A percentile compares a stretch with the other conserved stretches of the same genome.
phyloP scores from a whole-genome alignment of 2,113 vertebrate species.

The Strix aluco region DNA sequence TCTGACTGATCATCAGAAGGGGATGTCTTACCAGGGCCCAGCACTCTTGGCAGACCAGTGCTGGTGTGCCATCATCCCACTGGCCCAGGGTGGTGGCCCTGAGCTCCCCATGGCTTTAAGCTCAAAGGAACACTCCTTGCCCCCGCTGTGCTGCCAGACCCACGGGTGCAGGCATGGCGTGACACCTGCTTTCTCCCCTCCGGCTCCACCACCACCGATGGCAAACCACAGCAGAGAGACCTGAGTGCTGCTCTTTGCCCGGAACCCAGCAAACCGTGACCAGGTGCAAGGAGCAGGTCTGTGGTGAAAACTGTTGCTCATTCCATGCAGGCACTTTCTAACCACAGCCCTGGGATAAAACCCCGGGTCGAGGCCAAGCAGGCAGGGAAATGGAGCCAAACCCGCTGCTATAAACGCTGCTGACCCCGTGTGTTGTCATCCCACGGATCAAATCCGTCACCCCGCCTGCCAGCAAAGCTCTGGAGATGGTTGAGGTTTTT shows the following conservation, averaged over 20 bases:
- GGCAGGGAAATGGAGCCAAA: not conserved
- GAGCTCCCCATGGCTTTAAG: not conserved
- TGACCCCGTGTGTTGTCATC: not conserved
- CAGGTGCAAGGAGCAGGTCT: not conserved
- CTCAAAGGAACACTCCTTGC: not conserved
- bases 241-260: not conserved
- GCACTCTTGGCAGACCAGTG: not conserved
- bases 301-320: not conserved
- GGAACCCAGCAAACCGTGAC: not conserved
- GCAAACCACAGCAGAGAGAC: not conserved
- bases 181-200: fast-evolving
- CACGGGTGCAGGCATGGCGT: not conserved
- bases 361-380: not conserved
- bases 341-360: not conserved
- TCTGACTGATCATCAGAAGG: not conserved
- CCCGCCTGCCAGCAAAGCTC: not conserved
- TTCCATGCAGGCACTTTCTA: not conserved
- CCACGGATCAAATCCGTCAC: not conserved
- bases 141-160: fast-evolving
- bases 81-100: not conserved
- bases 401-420: not conserved
- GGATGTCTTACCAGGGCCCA: fast-evolving
- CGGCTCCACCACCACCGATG: fast-evolving
- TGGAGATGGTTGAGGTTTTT: not conserved
- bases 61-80: not conserved